Percentiles rank a stretch among this genome's conserved stretches.
Conservation (phyloP, 2,113 vertebrate species). For the Hepsetus odoe region DNA sequence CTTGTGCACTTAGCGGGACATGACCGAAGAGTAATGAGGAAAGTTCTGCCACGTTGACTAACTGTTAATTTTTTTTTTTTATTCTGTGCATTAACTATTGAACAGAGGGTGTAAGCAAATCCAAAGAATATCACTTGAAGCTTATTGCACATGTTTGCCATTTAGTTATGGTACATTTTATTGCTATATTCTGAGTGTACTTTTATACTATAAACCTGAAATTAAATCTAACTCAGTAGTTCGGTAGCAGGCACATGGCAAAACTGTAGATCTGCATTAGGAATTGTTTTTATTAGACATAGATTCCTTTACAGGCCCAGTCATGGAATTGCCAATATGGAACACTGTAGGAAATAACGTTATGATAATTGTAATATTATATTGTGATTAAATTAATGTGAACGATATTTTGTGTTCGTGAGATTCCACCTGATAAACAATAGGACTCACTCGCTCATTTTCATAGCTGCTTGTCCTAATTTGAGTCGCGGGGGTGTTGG, state of each 20-base stretch:
- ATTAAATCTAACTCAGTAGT: not conserved
- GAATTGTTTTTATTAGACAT: not conserved
- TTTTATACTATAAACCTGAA: not conserved
- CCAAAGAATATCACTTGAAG: conserved; percentile 69
- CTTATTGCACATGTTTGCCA: conserved; percentile 47
- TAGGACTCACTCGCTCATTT: no score
- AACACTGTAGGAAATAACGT: not conserved
- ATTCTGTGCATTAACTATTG: conserved; percentile 32
- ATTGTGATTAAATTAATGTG: no score
- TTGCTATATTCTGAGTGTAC: not conserved
- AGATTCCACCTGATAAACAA: no score
- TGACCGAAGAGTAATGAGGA: not conserved
- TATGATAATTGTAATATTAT: no score
- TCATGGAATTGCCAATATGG: not conserved
- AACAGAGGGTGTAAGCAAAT: conserved; percentile 51
- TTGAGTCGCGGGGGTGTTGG: no score
- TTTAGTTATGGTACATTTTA: conserved; percentile 29
- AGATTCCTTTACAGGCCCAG: not conserved
- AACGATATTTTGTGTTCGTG: no score
- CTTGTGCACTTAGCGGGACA: conserved; percentile 4
- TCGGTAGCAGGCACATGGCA: not conserved
- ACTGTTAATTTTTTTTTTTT: not conserved
- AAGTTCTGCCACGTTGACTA: not conserved
- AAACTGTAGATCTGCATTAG: not conserved
- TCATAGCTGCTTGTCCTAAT: no score